A percentile compares a stretch with the other conserved stretches of the same genome.
phyloP scores from a whole-genome alignment of 2,113 vertebrate genomes.

The Rousettus leschenaultii region DNA sequence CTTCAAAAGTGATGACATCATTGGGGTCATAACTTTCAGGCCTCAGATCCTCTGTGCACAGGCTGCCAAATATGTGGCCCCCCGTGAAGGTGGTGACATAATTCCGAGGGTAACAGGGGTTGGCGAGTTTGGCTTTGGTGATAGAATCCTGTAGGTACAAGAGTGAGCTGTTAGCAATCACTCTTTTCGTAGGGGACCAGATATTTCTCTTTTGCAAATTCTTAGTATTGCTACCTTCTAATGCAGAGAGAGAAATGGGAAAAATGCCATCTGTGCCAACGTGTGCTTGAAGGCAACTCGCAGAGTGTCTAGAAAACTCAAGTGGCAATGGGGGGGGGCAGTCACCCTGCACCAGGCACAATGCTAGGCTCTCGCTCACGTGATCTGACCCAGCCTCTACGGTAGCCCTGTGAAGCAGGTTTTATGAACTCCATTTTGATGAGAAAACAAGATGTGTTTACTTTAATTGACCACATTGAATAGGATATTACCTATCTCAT shows the following conservation, averaged over 20 bases:
- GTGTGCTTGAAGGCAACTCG: neutral
- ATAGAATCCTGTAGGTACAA: conserved; percentile 72
- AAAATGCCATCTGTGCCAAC: neutral
- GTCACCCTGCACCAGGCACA: too few species aligned
- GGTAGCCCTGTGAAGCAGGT: neutral
- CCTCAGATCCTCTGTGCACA: conserved; percentile 84
- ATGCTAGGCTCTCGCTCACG: neutral
- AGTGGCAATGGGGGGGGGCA: too few species aligned
- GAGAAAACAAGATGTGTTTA: neutral
- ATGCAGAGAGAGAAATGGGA: neutral
- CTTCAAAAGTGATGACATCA: conserved; percentile 79
- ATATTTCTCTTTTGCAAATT: neutral
- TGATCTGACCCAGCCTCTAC: neutral
- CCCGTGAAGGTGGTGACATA: conserved; percentile 74
- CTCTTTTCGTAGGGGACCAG: neutral
- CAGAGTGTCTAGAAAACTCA: neutral
- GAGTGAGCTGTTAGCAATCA: neutral
- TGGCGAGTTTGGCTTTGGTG: conserved; percentile 68
- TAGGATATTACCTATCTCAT: neutral
- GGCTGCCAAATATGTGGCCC: conserved; percentile 84
- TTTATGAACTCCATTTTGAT: neutral
- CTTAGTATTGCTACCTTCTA: neutral
- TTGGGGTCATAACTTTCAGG: conserved; percentile 77
- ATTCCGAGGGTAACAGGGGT: conserved; percentile 89
- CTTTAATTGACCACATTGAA: neutral